Percentiles rank a stretch among this genome's conserved stretches.
These are phyloP conservation scores for Cenopis cana DNA, from an alignment of 2,888 invertebrate genomes.

Conservation along the genomic window DNA sequence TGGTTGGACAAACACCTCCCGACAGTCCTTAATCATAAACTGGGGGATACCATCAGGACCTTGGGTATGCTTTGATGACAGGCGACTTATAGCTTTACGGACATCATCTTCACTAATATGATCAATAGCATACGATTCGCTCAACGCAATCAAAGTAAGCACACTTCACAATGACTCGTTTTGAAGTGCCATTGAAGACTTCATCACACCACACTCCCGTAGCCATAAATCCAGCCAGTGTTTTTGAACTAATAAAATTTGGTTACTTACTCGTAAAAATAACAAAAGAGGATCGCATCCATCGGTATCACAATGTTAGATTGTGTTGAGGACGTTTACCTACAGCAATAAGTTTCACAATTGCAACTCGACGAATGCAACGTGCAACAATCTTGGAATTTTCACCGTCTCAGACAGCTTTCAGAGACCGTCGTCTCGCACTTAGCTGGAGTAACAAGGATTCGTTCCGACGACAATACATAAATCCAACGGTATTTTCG, in stretches of 20 bases:
- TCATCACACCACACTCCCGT: neutral
- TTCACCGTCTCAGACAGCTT: conserved; percentile 36
- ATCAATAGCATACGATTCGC: neutral
- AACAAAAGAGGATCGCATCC: conserved; percentile 33
- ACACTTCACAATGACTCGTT: neutral
- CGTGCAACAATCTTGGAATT: conserved; percentile 32
- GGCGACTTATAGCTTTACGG: too few relatives aligned
- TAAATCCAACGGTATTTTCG: conserved; percentile 14
- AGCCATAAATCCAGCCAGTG: neutral
- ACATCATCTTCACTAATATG: too few relatives aligned
- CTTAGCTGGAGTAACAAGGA: conserved; percentile 40
- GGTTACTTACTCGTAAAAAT: conserved; percentile 30
- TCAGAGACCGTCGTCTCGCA: conserved; percentile 32
- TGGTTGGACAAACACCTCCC: too few relatives aligned
- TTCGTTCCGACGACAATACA: conserved; percentile 20
- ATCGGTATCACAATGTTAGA: conserved; percentile 27
- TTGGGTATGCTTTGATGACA: too few relatives aligned
- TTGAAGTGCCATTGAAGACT: neutral
- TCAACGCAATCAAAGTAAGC: conserved; percentile 6
- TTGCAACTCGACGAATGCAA: conserved; percentile 16
- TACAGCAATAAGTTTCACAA: conserved; percentile 26
- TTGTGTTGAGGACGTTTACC: conserved; percentile 15
- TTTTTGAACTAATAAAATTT: conserved; percentile 6
- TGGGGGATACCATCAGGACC: too few relatives aligned
- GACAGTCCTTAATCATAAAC: too few relatives aligned